A percentile compares a stretch with the other conserved stretches of the same genome.
These are phyloP conservation scores for Pomatostomus ruficeps DNA, from an alignment of 2,113 vertebrate species.

Conservation along the genomic window DNA sequence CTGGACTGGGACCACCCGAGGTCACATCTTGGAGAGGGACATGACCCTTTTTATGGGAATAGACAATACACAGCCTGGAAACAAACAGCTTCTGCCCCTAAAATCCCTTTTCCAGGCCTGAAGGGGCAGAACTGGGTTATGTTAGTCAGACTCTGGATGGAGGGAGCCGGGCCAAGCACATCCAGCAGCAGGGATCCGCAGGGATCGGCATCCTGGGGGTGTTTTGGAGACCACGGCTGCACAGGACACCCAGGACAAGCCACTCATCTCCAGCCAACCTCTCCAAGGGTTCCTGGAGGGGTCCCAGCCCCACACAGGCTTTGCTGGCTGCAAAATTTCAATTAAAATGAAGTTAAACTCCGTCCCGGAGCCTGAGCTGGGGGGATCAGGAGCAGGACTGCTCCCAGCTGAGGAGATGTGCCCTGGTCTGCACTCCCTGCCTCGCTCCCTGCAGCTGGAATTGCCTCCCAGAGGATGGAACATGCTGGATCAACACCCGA, in stretches of 20 bases:
- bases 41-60: neutral
- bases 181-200: neutral
- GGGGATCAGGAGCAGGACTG: neutral
- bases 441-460: neutral
- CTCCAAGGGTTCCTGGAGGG: neutral
- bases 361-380: neutral
- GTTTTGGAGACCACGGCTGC: neutral
- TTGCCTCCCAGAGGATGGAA: neutral
- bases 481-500: neutral
- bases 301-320: neutral
- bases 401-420: neutral
- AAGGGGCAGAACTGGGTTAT: neutral
- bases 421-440: neutral
- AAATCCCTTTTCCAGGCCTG: neutral
- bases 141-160: neutral
- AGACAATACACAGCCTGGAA: neutral
- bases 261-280: neutral
- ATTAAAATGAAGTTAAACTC: neutral
- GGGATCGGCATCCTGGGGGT: neutral
- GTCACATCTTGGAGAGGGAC: fast-evolving
- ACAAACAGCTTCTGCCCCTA: neutral
- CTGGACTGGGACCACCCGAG: neutral
- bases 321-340: no score
- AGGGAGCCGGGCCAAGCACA: neutral
- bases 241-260: neutral